Percentiles rank a stretch among this genome's conserved stretches.
Conservation (phyloP, 2,888 invertebrate genomes). For the Calliphora vomitoria region DNA sequence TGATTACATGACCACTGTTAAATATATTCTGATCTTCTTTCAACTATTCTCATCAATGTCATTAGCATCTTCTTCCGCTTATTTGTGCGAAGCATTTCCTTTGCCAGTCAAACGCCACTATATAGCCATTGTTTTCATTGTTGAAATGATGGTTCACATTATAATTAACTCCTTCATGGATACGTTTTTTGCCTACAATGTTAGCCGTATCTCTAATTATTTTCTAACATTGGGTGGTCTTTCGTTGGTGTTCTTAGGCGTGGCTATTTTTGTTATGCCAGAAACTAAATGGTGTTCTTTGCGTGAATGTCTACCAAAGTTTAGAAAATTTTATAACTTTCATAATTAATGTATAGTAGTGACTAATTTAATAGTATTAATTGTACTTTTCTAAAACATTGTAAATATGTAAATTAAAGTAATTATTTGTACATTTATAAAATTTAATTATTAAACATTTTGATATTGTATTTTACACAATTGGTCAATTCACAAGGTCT, state of each 20-base stretch:
- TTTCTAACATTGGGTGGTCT: slow-evolving; percentile 76
- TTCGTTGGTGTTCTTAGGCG: slow-evolving; percentile 73
- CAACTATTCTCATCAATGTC: slow-evolving; percentile 78
- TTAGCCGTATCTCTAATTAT: slow-evolving; percentile 65
- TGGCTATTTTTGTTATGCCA: slow-evolving; percentile 77
- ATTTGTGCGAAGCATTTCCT: slow-evolving; percentile 82
- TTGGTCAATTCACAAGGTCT: too few species aligned
- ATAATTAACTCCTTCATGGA: slow-evolving; percentile 63
- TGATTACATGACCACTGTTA: slow-evolving; percentile 71
- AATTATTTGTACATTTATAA: too few species aligned
- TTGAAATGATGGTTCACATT: slow-evolving; percentile 77
- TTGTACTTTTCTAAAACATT: too few species aligned
- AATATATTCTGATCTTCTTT: slow-evolving; percentile 76
- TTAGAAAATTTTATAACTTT: slow-evolving; percentile 58
- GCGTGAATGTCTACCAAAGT: slow-evolving; percentile 77
- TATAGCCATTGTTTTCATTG: slow-evolving; percentile 76
- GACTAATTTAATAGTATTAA: too few species aligned
- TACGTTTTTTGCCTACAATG: neutral
- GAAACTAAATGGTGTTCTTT: slow-evolving; percentile 79
- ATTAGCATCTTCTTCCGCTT: slow-evolving; percentile 79
- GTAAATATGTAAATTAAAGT: too few species aligned
- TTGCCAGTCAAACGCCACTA: slow-evolving; percentile 78
- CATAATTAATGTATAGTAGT: neutral
- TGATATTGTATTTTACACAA: too few species aligned
- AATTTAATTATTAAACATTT: too few species aligned